phyloP scores from a whole-genome alignment of 2,113 vertebrate genomes.

The Lophius piscatorius region DNA sequence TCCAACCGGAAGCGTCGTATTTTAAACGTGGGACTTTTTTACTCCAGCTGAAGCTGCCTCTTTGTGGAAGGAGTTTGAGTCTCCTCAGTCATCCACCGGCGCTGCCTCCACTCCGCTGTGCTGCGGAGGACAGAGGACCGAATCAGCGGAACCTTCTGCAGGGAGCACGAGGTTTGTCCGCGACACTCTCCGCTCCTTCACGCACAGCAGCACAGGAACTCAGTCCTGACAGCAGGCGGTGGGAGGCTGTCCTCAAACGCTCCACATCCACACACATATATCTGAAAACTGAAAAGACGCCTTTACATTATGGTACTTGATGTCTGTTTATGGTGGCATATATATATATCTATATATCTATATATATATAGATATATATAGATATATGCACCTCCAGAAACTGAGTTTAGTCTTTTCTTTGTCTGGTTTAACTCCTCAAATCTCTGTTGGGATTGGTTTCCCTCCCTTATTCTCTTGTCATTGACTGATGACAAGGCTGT shows the following conservation, averaged over 20 bases:
- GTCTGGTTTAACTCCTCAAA: neutral
- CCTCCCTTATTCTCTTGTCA: constrained; percentile 1
- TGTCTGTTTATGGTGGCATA: too few relatives aligned
- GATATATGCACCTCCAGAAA: neutral
- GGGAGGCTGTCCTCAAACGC: neutral
- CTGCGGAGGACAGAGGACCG: constrained; percentile 52
- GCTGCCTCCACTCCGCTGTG: constrained; percentile 57
- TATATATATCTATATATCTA: too few relatives aligned
- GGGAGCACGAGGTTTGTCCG: constrained; percentile 43
- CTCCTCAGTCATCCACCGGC: constrained; percentile 58
- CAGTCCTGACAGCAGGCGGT: constrained; percentile 46
- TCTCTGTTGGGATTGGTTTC: neutral
- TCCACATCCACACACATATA: neutral
- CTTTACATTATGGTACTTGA: too few relatives aligned
- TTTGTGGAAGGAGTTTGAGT: constrained; percentile 50
- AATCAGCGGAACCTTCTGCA: constrained; percentile 48
- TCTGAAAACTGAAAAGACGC: constrained; percentile 15
- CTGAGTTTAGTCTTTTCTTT: neutral
- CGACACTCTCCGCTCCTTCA: constrained; percentile 6
- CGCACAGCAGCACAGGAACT: constrained; percentile 9
- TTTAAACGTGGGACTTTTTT: neutral
- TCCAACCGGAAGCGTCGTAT: neutral
- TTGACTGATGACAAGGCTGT: constrained; percentile 35
- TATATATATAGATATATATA: too few relatives aligned
- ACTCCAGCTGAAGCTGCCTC: neutral